Evolutionary conservation across 2,113 vertebrate genomes (phyloP), one percentile per base, ranked within the genome.

Genomic region (Pomatorhinus ruficollis): DNA sequence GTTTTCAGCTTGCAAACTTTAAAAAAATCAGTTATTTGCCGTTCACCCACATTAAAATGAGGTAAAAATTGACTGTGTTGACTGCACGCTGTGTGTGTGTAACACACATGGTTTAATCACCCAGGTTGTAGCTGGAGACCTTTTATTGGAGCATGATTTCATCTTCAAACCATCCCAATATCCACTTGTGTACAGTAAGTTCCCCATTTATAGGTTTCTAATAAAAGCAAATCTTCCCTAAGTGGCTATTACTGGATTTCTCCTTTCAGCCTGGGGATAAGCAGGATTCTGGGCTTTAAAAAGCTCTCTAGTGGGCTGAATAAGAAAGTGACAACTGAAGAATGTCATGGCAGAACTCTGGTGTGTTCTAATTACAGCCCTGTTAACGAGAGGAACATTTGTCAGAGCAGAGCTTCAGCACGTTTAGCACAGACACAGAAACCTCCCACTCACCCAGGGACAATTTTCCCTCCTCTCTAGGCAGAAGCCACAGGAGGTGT

Each of bases 211-310:
- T 57, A 94, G 74, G 89, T 89, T 93, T 93, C 95, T 96, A 97
- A 95, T 95, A 95, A 96, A 96, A 97, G 95, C 87, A 96, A 97
- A 96, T 94, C 90, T 93, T 65, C 94, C 86, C 90, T 94, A 89
- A 95, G 92, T 93, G 95, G 86, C 93, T 97, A 23, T 87, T 96
- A 65, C 90, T 91, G 95, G 93, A 88, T 97, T 97, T 96, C 95
- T 94, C 87, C 91, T 95, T 57, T 31, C 83, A 88, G 94, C 68
- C 60, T 12, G 60, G 71, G 91, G 86, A 84, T 96, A 92, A 96
- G 95, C 70, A 30, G 91, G 91, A 93, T 92, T 83, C 71, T 40
- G 79, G 69, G 77, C 95, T 93, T 95, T 92, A 96, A 93, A 96
- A 92, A 96, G 72, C 52, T 68, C 83, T 64, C 79, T 6, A 54